Conservation (phyloP, 2,113 vertebrate genomes). For the Fulmarus glacialis region DNA sequence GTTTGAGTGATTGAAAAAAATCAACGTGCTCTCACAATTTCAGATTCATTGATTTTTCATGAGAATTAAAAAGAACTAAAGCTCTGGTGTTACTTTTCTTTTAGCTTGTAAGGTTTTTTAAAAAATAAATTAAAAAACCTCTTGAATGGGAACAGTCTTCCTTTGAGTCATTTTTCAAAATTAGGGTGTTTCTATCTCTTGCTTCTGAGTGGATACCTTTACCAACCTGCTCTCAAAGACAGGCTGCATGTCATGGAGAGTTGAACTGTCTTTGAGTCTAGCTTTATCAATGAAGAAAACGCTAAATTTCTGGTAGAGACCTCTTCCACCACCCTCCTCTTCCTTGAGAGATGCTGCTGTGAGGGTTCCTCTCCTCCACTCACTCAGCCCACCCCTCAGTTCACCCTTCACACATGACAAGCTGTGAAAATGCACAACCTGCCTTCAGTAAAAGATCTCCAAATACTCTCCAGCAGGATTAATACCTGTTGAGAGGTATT, state of each 20-base stretch:
- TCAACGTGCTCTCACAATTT: not conserved
- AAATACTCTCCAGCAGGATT: not conserved
- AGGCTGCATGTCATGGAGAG: not conserved
- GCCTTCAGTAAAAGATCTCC: not conserved
- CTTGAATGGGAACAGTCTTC: not conserved
- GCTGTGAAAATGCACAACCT: not conserved
- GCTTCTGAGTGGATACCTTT: not conserved
- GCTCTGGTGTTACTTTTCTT: not conserved
- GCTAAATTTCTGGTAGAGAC: not conserved
- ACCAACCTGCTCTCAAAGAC: not conserved
- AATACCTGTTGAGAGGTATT: not conserved
- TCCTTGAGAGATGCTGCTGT: not conserved
- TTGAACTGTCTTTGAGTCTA: not conserved
- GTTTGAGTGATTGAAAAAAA: not conserved
- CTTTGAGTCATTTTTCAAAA: not conserved
- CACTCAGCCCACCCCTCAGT: not conserved
- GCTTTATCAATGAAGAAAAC: not conserved
- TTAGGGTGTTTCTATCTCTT: not conserved
- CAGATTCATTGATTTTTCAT: not conserved
- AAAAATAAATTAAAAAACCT: not conserved
- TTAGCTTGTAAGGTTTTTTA: not conserved
- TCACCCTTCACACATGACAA: not conserved
- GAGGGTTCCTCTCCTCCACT: not conserved
- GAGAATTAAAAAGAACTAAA: not conserved
- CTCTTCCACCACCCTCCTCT: not conserved